Evolutionary conservation across 1,140 invertebrate species (phyloP).

Genomic region (Cydia fagiglandana): DNA sequence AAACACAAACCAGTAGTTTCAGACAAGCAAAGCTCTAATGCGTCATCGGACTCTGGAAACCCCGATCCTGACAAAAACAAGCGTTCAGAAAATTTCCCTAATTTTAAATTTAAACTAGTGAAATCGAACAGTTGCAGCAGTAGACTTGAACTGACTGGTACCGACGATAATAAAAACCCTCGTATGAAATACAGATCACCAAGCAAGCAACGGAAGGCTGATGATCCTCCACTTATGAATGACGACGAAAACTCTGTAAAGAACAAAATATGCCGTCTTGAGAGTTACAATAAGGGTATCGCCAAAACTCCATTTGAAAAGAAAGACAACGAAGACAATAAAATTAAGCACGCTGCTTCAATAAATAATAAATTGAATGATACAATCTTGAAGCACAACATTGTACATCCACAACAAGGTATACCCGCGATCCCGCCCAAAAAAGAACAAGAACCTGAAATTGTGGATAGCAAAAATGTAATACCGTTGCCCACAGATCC

Average conservation of each 20-base stretch:
- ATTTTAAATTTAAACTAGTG: constrained; percentile 87
- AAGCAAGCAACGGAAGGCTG: constrained; percentile 53
- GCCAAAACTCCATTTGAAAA: constrained; percentile 69
- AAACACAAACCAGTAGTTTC: constrained; percentile 62
- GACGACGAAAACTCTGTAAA: constrained; percentile 77
- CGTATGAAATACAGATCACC: constrained; percentile 61
- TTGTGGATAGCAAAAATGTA: constrained; percentile 32
- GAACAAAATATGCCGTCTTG: constrained; percentile 76
- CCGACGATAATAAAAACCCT: constrained; percentile 73
- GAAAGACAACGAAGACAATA: constrained; percentile 59
- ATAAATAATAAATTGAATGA: constrained; percentile 52
- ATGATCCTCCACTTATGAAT: constrained; percentile 67
- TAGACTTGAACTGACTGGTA: constrained; percentile 87
- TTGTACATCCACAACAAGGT: constrained; percentile 31
- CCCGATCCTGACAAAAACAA: constrained; percentile 54
- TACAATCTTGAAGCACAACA: constrained; percentile 40
- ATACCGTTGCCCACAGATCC: constrained; percentile 45
- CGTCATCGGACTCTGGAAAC: constrained; percentile 43
- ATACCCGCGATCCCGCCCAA: constrained; percentile 45
- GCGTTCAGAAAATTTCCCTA: constrained; percentile 73
- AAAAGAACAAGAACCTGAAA: constrained; percentile 45
- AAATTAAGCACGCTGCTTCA: constrained; percentile 46
- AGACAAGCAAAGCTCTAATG: constrained; percentile 50
- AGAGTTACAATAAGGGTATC: constrained; percentile 75
- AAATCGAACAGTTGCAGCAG: constrained; percentile 93